A percentile compares a stretch with the other conserved stretches of the same genome.
Evolutionary conservation across 2,113 vertebrate genomes (phyloP).

Genomic region (Corvus moneduloides): DNA sequence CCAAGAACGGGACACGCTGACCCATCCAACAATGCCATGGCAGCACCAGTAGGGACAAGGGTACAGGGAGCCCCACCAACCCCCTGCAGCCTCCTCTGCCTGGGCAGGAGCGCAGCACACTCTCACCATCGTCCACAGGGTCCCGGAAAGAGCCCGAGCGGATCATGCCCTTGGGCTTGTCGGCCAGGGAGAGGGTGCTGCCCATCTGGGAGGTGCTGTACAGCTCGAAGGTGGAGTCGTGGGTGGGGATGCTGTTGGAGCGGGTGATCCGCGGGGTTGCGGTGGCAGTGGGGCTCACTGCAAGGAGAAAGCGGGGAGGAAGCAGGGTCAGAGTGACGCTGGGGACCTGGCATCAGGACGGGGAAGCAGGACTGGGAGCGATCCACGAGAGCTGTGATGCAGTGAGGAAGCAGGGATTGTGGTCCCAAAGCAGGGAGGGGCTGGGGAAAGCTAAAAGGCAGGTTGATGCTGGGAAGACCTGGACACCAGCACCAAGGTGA

Average conservation of each 20-base stretch:
- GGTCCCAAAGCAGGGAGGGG: background rate
- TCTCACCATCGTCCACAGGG: constrained; percentile 87
- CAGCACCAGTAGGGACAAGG: background rate
- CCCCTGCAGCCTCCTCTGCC: background rate
- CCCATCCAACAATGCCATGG: background rate
- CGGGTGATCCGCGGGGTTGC: constrained; percentile 89
- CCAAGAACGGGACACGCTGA: fast-evolving
- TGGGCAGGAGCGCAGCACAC: background rate
- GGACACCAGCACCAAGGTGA: background rate
- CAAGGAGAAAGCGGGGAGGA: constrained; percentile 59
- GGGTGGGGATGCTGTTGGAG: constrained; percentile 96
- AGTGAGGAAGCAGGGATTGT: background rate
- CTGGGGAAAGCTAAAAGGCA: background rate
- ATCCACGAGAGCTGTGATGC: background rate
- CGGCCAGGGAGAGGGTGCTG: constrained; percentile 91
- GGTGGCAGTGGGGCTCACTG: constrained; percentile 81
- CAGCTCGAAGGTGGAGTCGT: constrained; percentile 89
- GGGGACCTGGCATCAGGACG: background rate
- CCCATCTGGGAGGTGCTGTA: constrained; percentile 88
- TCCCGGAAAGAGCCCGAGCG: constrained; percentile 96
- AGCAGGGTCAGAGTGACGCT: constrained; percentile 26
- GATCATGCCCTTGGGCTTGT: constrained; percentile 93
- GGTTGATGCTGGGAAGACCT: background rate
- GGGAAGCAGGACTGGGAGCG: background rate
- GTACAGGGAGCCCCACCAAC: background rate